Percentiles rank a stretch among this genome's conserved stretches.
Conservation (phyloP, 2,113 vertebrate genomes). For the Serilophus lunatus region DNA sequence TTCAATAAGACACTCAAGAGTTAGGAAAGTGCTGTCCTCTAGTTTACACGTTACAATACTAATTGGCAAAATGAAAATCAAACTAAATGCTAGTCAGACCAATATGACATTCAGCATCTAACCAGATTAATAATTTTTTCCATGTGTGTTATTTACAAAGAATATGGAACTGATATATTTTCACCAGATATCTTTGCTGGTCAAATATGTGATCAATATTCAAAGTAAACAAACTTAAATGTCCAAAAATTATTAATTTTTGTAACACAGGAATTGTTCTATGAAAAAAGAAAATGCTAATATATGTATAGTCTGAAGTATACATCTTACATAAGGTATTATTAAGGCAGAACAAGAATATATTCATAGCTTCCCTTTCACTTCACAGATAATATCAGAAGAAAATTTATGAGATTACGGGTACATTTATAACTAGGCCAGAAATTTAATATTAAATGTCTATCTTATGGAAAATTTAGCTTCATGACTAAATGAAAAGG, state of each 20-base stretch:
- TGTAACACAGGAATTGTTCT: not conserved
- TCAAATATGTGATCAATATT: not conserved
- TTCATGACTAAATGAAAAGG: not conserved
- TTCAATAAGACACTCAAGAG: not conserved
- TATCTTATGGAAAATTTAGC: not conserved
- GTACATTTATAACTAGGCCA: not conserved
- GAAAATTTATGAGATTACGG: conserved; percentile 1
- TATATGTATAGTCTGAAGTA: not conserved
- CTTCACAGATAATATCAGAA: not conserved
- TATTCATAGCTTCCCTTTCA: not conserved
- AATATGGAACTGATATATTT: not conserved
- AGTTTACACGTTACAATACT: not conserved
- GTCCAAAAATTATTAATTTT: not conserved
- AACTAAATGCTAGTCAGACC: not conserved
- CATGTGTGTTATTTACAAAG: not conserved
- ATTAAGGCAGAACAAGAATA: not conserved
- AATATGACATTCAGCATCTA: not conserved
- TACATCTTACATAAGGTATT: not conserved
- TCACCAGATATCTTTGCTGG: not conserved
- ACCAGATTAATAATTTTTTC: not conserved
- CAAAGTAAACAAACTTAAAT: not conserved
- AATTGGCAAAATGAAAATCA: not conserved
- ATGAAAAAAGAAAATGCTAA: not conserved
- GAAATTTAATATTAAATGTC: not conserved
- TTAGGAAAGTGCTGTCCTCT: not conserved